Evolutionary conservation across 92 coral and sea anemone genomes (phyloP).

Genomic region (Diadumene lineata): DNA sequence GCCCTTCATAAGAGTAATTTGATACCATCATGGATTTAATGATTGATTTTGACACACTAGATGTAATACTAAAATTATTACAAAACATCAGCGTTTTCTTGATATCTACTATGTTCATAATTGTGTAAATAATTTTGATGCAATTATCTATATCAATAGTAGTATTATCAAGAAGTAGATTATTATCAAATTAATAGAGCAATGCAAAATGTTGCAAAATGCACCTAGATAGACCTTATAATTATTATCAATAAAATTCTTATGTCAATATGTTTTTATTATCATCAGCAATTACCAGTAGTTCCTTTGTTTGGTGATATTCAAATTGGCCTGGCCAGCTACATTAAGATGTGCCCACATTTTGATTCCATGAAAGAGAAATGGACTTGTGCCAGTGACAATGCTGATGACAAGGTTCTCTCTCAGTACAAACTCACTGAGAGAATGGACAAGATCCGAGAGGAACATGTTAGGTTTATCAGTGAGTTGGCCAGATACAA

Average conservation of each 20-base stretch:
- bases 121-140: too few relatives aligned
- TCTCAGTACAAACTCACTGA: conserved; percentile 88
- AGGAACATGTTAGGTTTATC: conserved; percentile 90
- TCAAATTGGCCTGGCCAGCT: conserved; percentile 92
- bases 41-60: too few relatives aligned
- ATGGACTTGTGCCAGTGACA: conserved; percentile 86
- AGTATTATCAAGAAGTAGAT: too few relatives aligned
- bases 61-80: too few relatives aligned
- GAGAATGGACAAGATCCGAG: conserved; percentile 90
- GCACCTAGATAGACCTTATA: neutral
- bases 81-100: too few relatives aligned
- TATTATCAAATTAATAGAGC: too few relatives aligned
- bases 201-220: too few relatives aligned
- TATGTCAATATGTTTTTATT: neutral
- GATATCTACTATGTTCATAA: too few relatives aligned
- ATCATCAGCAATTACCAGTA: conserved; percentile 86
- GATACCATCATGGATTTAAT: too few relatives aligned
- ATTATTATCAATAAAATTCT: neutral
- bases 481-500: conserved; percentile 97
- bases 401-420: conserved; percentile 86
- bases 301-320: conserved; percentile 98
- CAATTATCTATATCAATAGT: too few relatives aligned
- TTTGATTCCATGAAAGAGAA: conserved; percentile 88
- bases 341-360: conserved; percentile 94
- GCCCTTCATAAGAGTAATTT: too few relatives aligned